A percentile compares a stretch with the other conserved stretches of the same genome.
These are phyloP conservation scores for Cataglyphis albicans DNA, from an alignment of 2,888 invertebrate genomes.

Conservation along the genomic window DNA sequence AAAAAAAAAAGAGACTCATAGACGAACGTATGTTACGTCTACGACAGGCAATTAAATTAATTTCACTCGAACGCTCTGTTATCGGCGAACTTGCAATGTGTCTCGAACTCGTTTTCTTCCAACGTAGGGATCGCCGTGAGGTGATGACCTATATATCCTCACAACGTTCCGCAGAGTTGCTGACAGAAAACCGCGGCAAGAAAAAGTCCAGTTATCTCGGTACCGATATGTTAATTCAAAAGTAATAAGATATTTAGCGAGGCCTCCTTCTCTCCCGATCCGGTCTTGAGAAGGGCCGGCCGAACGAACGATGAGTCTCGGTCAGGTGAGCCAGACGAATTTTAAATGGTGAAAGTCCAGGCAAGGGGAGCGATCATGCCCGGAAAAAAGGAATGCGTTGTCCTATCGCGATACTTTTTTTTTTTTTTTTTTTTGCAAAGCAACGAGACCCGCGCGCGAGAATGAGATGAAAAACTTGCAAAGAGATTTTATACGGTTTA, in stretches of 20 bases:
- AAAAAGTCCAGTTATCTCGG: constrained; percentile 75
- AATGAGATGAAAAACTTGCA: constrained; percentile 7
- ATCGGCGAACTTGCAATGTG: not conserved
- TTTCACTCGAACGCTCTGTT: not conserved
- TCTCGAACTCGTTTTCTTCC: not conserved
- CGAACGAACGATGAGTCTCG: constrained; percentile 68
- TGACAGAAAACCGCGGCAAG: constrained; percentile 57
- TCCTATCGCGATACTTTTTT: constrained; percentile 39
- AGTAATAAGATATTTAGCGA: constrained; percentile 77
- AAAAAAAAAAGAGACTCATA: not conserved
- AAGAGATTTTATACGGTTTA: not conserved
- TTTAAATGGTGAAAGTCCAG: constrained; percentile 83
- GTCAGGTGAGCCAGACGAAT: constrained; percentile 73
- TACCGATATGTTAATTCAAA: constrained; percentile 78
- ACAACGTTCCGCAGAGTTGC: constrained; percentile 22
- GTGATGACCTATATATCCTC: constrained; percentile 64
- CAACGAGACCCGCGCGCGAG: not conserved
- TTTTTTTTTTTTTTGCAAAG: not conserved
- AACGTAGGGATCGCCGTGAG: constrained; percentile 20
- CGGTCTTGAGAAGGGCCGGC: constrained; percentile 62
- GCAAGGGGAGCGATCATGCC: constrained; percentile 39
- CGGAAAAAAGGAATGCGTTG: constrained; percentile 46
- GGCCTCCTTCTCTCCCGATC: constrained; percentile 71
- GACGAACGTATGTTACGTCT: not conserved
- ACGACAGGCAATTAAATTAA: constrained; percentile 30